These are phyloP conservation scores for Drosophila simulans DNA, from an alignment of 1,140 invertebrate species.

Conservation along the genomic window DNA sequence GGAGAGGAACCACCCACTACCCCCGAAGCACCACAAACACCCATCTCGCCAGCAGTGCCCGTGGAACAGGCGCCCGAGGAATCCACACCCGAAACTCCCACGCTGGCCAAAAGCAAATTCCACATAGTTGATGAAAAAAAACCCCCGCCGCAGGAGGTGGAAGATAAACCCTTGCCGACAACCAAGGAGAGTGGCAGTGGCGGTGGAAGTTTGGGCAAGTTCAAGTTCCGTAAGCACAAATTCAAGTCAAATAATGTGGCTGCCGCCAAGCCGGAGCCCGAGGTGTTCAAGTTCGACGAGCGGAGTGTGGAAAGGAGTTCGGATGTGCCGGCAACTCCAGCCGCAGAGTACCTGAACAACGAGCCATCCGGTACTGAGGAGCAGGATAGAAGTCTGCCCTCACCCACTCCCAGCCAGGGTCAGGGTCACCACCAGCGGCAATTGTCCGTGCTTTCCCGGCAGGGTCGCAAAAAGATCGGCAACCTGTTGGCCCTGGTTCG, in stretches of 20 bases:
- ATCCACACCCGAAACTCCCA: slow-evolving; percentile 17
- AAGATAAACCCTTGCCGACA: slow-evolving; percentile 32
- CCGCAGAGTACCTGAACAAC: slow-evolving; percentile 30
- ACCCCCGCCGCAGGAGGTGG: slow-evolving; percentile 37
- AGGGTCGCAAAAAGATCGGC: slow-evolving; percentile 81
- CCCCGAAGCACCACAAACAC: slow-evolving; percentile 26
- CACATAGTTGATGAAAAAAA: slow-evolving; percentile 73
- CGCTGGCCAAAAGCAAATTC: slow-evolving; percentile 60
- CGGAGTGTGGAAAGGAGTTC: slow-evolving; percentile 54
- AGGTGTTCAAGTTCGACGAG: slow-evolving; percentile 81
- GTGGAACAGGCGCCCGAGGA: slow-evolving; percentile 10
- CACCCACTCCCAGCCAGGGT: slow-evolving; percentile 65
- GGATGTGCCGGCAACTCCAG: slow-evolving; percentile 25
- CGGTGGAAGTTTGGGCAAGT: slow-evolving; percentile 61
- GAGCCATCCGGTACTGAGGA: slow-evolving; percentile 23
- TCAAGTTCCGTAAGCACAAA: slow-evolving; percentile 72
- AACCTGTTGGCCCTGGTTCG: slow-evolving; percentile 76
- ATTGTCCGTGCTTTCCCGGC: slow-evolving; percentile 69
- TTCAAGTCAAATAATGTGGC: slow-evolving; percentile 47
- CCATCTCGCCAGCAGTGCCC: slow-evolving; percentile 5
- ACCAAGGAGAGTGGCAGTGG: slow-evolving; percentile 16
- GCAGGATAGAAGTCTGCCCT: slow-evolving; percentile 47
- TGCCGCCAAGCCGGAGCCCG: slow-evolving; percentile 56
- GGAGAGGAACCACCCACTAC: slow-evolving; percentile 27
- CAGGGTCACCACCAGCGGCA: slow-evolving; percentile 66